A percentile compares a stretch with the other conserved stretches of the same genome.
These are phyloP conservation scores for Coendou prehensilis DNA, from an alignment of 2,797 vertebrate species.

Conservation along the genomic window DNA sequence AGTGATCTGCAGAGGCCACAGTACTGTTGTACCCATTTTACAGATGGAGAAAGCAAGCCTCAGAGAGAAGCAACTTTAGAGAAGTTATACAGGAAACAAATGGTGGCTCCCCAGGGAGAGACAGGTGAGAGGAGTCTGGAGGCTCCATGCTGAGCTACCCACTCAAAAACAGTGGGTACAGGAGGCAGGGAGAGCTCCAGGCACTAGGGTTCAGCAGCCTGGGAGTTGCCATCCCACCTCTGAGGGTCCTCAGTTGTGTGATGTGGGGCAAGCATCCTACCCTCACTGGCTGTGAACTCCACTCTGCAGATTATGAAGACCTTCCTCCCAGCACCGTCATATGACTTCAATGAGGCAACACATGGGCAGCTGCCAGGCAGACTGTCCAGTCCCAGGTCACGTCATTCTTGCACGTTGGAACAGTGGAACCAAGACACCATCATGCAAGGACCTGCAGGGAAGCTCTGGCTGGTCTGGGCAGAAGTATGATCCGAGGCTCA, in stretches of 20 bases:
- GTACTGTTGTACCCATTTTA: neutral
- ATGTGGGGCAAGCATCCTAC: neutral
- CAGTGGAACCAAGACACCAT: neutral
- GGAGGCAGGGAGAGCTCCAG: neutral
- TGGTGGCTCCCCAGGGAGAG: neutral
- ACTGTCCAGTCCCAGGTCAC: neutral
- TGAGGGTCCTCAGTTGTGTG: neutral
- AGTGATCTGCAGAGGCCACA: neutral
- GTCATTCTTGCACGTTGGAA: constrained; percentile 16
- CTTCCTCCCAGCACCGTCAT: neutral
- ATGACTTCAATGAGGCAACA: neutral
- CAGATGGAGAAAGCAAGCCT: constrained; percentile 21
- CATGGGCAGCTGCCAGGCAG: constrained; percentile 36
- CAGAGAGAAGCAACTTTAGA: neutral
- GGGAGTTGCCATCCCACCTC: no score
- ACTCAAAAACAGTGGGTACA: neutral
- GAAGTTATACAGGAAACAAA: neutral
- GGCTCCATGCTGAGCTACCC: neutral
- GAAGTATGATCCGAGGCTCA: neutral
- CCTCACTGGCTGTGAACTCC: neutral
- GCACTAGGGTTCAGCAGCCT: neutral
- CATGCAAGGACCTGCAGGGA: constrained; percentile 53
- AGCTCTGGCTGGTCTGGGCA: neutral
- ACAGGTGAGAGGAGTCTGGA: neutral
- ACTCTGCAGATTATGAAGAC: neutral